Percentiles rank a stretch among this genome's conserved stretches.
These are phyloP conservation scores for Ictalurus punctatus DNA, from an alignment of 2,113 vertebrate species.

Conservation along the genomic window DNA sequence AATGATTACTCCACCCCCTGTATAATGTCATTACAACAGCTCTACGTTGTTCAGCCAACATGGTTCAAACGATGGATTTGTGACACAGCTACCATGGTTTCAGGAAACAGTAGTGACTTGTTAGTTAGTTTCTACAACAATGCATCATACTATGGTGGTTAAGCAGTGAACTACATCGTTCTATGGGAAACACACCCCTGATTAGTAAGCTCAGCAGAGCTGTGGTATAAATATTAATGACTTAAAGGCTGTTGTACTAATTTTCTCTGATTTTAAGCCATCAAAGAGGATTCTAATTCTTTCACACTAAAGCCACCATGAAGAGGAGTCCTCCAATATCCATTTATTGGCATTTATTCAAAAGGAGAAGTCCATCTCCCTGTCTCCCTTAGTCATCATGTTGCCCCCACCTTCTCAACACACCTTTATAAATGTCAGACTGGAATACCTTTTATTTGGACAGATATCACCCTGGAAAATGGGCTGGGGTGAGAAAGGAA, in stretches of 20 bases:
- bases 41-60: too few species aligned
- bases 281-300: background rate
- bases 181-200: too few species aligned
- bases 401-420: slow-evolving; percentile 79
- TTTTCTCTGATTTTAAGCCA: background rate
- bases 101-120: too few species aligned
- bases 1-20: too few species aligned
- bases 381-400: slow-evolving; percentile 82
- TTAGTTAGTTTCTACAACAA: too few species aligned
- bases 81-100: too few species aligned
- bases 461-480: slow-evolving; percentile 84
- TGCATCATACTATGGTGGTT: too few species aligned
- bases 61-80: too few species aligned
- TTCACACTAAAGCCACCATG: slow-evolving; percentile 4
- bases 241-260: background rate
- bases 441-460: slow-evolving; percentile 93
- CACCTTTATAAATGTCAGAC: slow-evolving; percentile 90
- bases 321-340: slow-evolving; percentile 60
- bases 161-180: too few species aligned
- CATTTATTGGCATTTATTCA: slow-evolving; percentile 74
- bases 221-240: background rate
- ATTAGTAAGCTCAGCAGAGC: background rate
- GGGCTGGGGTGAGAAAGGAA: slow-evolving; percentile 53
- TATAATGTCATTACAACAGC: too few species aligned
- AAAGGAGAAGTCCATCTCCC: slow-evolving; percentile 75